Evolutionary conservation across 2,888 invertebrate genomes (phyloP), one percentile per base, ranked within the genome.

Genomic region (Sphaeridia pumilis): DNA sequence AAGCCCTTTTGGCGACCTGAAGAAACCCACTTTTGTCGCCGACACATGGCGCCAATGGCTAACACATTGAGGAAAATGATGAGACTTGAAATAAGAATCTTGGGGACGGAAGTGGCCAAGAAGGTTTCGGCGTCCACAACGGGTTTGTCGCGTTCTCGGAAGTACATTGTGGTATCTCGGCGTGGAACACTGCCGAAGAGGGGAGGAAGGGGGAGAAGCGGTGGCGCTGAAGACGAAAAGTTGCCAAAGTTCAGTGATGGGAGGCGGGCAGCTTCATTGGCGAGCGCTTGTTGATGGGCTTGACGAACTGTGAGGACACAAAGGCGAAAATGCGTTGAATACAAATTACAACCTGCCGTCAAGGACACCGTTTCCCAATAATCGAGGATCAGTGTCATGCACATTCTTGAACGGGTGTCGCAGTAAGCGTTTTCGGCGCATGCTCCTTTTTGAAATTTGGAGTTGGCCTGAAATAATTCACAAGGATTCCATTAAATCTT

Each of bases 311-410:
- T 64, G 49, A 59, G 58, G 44, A 59, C 64, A 55, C 64, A 64
- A 22, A 64, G 57, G 2, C 57, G 58, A 47, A 61, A 64, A 25
- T 61, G 57, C 21, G 57, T 54, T 22, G 64, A 59, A 56, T 61
- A 64, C 24, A 64, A 53, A 49, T 64, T 64, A 49, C 64, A 64
- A 45, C 64, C 56, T 28, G 60, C 58, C 31, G 57, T 57, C 46
- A 64, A 46, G 10, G 59, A 59, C 28, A 58, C 41, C 21, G 60
- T 61, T 58, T 64, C 64, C 64, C 64, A 64, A 45, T 57, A 58
- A 53, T 59, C 60, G 43, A 64, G 56, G 28, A 58, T 54, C 46
- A 64, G 51, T 58, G 59, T 60, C 64, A 64, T 64, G 48, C 60
- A 60, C 64, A 64, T 64, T 50, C 20, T 57, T 10, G 31, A n/a